Conservation (phyloP, 2,888 invertebrate genomes). For the Bedellia somnulentella region DNA sequence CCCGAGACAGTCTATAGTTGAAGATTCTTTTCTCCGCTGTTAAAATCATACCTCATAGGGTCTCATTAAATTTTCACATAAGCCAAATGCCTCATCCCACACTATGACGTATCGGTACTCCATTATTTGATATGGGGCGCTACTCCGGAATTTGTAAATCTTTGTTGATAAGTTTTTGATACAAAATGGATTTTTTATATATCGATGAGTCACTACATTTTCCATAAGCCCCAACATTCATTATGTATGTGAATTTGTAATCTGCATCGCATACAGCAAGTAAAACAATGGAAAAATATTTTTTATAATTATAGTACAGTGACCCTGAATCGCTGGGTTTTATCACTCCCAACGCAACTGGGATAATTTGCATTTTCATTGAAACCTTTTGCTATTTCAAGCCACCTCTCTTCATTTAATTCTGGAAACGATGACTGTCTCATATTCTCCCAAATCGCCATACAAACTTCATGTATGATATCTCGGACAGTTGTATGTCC, state of each 20-base stretch:
- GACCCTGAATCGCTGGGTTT: constrained; percentile 13
- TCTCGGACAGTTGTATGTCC: constrained; percentile 15
- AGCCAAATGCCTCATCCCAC: constrained; percentile 11
- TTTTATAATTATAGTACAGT: constrained; percentile 14
- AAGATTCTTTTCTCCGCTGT: constrained; percentile 6
- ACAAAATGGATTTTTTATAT: constrained; percentile 10
- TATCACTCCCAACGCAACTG: constrained; percentile 11
- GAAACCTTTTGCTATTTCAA: constrained; percentile 14
- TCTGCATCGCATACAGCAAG: constrained; percentile 13
- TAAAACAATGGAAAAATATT: constrained; percentile 15
- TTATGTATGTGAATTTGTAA: constrained; percentile 15
- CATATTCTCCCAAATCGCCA: constrained; percentile 13
- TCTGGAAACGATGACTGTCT: constrained; percentile 12
- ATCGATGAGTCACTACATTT: constrained; percentile 11
- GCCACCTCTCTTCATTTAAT: constrained; percentile 14
- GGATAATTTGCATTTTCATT: constrained; percentile 11
- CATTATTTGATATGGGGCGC: constrained; percentile 9
- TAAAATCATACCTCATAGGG: constrained; percentile 9
- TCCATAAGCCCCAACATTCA: constrained; percentile 14
- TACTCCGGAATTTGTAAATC: constrained; percentile 10
- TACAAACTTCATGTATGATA: constrained; percentile 15
- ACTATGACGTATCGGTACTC: constrained; percentile 4
- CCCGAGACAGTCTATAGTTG: constrained; percentile 4
- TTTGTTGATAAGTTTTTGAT: constrained; percentile 8
- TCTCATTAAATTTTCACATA: constrained; percentile 9